Base-by-base conservation (phyloP, 53 echinoderm and acorn worm genomes). In the Paracentrotus lividus region DNA sequence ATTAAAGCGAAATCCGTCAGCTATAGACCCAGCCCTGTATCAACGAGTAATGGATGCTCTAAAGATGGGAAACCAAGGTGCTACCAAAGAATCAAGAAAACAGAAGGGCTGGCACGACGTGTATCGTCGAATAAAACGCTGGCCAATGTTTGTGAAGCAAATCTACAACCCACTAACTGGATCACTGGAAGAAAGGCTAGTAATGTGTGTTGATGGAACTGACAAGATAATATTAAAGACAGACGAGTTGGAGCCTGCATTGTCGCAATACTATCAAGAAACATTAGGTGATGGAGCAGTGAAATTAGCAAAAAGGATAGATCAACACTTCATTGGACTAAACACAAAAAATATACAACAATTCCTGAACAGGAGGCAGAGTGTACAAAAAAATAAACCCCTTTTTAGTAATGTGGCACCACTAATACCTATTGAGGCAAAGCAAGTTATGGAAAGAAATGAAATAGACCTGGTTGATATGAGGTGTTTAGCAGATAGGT, bases 401-500 rank as follows among this genome's bases (percentile, higher is more conserved):
- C 12, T 85, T 24, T 85, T 84, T 47, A 84, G 47, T 8, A 84
- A 84, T n/a, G 45, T 84, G 47, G 85, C 85, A 84, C 85, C 85
- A 14, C 85, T 84, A 45, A 84, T 84, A 44, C 85, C 85, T 10
- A n/a, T 84, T 14, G 16, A 84, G 45, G 13, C 85, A 42, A 84
- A 84, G 49, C 2, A 13, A 42, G 85, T 84, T 47, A 84, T 84
- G 58, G 88, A 56, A 6, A 53, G 88, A 56, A 56, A 88, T 56
- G 58, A 88, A 26, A 56, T 88, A 18, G 88, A 88, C 58, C 88
- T 88, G 12, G 61, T 88, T 21, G 88, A 88, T 29, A 58, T 88
- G 57, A 40, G 36, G 10, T 57, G 61, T 33, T 18, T 58, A 20
- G 9, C 56, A 24, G 57, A 60, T 56, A 10, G 26, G 10, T 33